A percentile compares a stretch with the other conserved stretches of the same genome.
phyloP scores from a whole-genome alignment of 2,113 vertebrate species.

The Isurus oxyrinchus region DNA sequence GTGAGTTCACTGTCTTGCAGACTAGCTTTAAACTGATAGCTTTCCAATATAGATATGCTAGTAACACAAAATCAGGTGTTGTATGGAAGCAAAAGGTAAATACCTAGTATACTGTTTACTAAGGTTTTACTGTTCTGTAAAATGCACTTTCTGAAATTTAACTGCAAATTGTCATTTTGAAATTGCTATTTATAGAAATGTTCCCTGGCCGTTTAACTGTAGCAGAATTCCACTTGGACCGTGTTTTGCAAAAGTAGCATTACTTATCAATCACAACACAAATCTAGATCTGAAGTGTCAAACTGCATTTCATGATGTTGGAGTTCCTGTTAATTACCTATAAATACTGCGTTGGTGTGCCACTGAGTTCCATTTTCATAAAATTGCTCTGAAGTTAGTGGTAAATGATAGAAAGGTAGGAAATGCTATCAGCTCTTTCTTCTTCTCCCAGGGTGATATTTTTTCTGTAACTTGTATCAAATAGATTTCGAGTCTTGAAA shows the following conservation, averaged over 20 bases:
- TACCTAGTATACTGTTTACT: not conserved
- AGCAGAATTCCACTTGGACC: not conserved
- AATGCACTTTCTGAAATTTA: not conserved
- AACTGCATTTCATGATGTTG: not conserved
- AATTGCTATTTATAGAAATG: not conserved
- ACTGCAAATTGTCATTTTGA: conserved; percentile 20
- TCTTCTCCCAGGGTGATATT: not conserved
- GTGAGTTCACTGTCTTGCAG: not conserved
- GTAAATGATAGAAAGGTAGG: not conserved
- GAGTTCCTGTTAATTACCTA: not conserved
- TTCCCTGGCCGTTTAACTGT: not conserved
- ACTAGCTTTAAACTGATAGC: not conserved
- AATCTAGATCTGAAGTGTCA: not conserved
- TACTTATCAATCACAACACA: not conserved
- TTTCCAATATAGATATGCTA: not conserved
- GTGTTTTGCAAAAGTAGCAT: not conserved
- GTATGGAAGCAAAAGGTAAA: not conserved
- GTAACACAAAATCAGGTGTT: not conserved
- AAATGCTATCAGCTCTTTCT: not conserved
- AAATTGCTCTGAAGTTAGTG: not conserved
- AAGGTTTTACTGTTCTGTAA: not conserved
- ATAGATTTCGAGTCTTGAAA: not conserved
- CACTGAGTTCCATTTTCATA: not conserved
- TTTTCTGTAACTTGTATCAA: not conserved
- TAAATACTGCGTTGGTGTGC: not conserved